Evolutionary conservation across 2,113 vertebrate genomes (phyloP), one percentile per base, ranked within the genome.

Genomic region (Heterochromis multidens): DNA sequence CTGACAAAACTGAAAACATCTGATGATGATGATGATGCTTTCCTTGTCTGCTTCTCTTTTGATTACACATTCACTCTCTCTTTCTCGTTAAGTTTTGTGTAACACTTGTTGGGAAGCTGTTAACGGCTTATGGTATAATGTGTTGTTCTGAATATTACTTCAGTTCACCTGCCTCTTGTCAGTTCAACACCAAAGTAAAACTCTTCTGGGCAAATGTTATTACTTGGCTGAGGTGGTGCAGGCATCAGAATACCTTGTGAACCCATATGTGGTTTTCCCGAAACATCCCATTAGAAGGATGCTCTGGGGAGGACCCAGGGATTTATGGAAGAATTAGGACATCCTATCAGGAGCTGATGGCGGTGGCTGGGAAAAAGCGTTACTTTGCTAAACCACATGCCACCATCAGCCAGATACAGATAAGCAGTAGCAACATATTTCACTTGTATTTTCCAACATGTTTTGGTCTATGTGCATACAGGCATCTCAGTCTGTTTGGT

Each of bases 401-500:
- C 43, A 52, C 40, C 67, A 72, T 72, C 67, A 72, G 49, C 67
- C 43, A 72, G 67, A 52, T 52, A 49, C 25, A 52, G 25, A 74
- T 74, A 74, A 72, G 43, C 43, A 21, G 25, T 21, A 52, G 10
- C 43, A 74, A 46, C 37, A 46, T 43, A 79, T 43, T 59, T 40
- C 35, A 31, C 11, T 43, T 31, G 14, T 14, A 29, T 29, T 60
- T 21, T 16, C 37, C 9, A 37, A 6, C 43, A 49, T 63, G 16
- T 23, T 10, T 25, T 5, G 10, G 0, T 86, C 9, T 63, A 4
- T 35, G 8, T 27, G 19, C 16, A 60, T 14, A 60, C n/a, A 13
- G 46, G 46, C 37, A 43, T 79, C 40, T 78, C 57, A 14, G 70
- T 84, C 52, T n/a, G 72, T 84, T 84, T 79, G 72, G 85, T 91